Evolutionary conservation across 2,888 invertebrate species (phyloP), one percentile per base, ranked within the genome.

Genomic region (Hofmannophila pseudospretella): DNA sequence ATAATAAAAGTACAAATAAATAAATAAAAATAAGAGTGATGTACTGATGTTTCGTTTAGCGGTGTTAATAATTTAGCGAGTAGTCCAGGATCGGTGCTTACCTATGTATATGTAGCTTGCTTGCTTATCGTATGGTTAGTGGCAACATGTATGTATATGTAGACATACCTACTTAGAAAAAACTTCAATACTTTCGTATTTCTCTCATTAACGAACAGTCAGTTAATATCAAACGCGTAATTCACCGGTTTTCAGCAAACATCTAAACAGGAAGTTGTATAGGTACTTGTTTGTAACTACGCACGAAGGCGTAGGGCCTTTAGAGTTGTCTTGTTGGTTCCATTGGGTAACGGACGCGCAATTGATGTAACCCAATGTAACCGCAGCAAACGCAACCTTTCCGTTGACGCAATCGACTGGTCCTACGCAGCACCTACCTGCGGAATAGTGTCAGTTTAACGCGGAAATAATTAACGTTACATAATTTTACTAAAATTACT

Each of bases 341-440:
- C n/a, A 67, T 77, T 79, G 71, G 53, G 77, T 77, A 79, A 80
- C 62, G 51, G 50, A 63, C 60, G 23, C 23, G 23, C 61, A 61
- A 67, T 71, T 74, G 73, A 81, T 78, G 81, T 80, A 81, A 82
- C 75, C 12, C 27, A 27, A 11, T 27, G n/a, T 7, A 81, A 82
- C 74, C 69, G 58, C 68, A 51, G 58, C 64, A 22, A 67, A 68
- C 67, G 71, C 76, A 80, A 79, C 77, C 78, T 82, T 76, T 78
- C 76, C 76, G 79, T 62, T 81, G 74, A 81, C 70, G 80, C 78
- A 82, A 84, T 55, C 50, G 55, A 53, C 60, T 51, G 63, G 61
- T 62, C 64, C 66, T 67, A 68, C 68, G 30, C 38, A 38, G n/a
- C 20, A 19, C 49, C 13, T 11, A 7, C 26, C 26, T 34, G 7